Evolutionary conservation across 2,888 invertebrate species (phyloP), one percentile per base, ranked within the genome.

Genomic region (Prosapia bicincta): DNA sequence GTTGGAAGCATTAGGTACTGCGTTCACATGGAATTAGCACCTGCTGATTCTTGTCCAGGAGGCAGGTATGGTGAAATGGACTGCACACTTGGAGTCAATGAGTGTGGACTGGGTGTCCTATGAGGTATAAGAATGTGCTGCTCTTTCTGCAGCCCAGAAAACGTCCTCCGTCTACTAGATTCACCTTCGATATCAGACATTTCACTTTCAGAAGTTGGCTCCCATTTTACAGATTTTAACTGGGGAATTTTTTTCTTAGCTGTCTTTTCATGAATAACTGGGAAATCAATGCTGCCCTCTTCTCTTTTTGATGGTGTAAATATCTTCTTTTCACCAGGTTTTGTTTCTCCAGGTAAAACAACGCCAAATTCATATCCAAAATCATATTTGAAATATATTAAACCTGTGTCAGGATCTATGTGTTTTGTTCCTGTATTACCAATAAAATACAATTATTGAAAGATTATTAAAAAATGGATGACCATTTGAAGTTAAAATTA

Each of bases 381-480:
- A 86, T 93, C 93, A 84, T 93, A 93, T 86, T 93, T 93, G 88
- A 93, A 93, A 86, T 93, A 93, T 82, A 93, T 91, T 78, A 93
- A 86, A 80, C 92, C 92, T 70, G 92, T 92, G 82, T 91, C 90
- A 79, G 92, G 91, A 84, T 92, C 92, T 83, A 92, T 89, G 84
- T 91, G 91, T 85, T 92, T 92, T 80, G 91, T 91, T 84, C 92
- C 92, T 92, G 83, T 79, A 78, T 32, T 28, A 54, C 15, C n/a
- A 23, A 26, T 30, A 75, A 66, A 54, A 28, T 5, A 30, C 9
- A n/a, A 32, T 20, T 69, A 26, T 15, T n/a, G 28, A n/a, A 24
- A 1, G 25, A 69, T n/a, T n/a, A n/a, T n/a, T n/a, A n/a, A n/a
- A n/a, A n/a, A n/a, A n/a, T n/a, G n/a, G n/a, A n/a, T n/a, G n/a